Evolutionary conservation across 2,113 vertebrate species (phyloP).

Genomic region (Pavo muticus): DNA sequence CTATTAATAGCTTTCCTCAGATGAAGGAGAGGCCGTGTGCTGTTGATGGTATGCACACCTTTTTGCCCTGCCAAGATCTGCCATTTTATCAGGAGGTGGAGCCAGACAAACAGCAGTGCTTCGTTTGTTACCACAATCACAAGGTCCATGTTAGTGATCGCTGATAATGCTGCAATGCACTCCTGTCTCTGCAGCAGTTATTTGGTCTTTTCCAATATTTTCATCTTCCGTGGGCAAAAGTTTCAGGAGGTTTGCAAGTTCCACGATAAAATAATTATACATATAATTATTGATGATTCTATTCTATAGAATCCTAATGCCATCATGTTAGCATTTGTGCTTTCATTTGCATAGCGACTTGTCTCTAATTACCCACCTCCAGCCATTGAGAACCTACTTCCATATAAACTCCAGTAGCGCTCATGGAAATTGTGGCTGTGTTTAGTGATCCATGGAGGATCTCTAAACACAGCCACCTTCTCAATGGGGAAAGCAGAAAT

Average conservation of each 20-base stretch:
- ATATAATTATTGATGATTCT: background rate
- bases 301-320: slow-evolving; percentile 5
- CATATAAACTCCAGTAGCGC: background rate
- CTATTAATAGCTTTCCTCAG: background rate
- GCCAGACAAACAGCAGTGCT: background rate
- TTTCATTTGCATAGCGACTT: slow-evolving; percentile 37
- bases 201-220: background rate
- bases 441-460: background rate
- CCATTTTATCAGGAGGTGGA: background rate
- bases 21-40: background rate
- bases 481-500: background rate
- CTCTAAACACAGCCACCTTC: too few relatives aligned
- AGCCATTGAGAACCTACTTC: slow-evolving; percentile 35
- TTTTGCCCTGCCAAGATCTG: background rate
- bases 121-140: background rate
- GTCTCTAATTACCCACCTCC: background rate
- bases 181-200: background rate
- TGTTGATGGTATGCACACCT: background rate
- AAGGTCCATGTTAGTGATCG: background rate
- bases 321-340: background rate
- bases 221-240: background rate
- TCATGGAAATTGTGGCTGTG: background rate
- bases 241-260: background rate
- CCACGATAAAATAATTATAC: background rate
- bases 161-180: background rate